A percentile compares a stretch with the other conserved stretches of the same genome.
Conservation (phyloP, 2,113 vertebrate genomes). For the Mirza zaza region DNA sequence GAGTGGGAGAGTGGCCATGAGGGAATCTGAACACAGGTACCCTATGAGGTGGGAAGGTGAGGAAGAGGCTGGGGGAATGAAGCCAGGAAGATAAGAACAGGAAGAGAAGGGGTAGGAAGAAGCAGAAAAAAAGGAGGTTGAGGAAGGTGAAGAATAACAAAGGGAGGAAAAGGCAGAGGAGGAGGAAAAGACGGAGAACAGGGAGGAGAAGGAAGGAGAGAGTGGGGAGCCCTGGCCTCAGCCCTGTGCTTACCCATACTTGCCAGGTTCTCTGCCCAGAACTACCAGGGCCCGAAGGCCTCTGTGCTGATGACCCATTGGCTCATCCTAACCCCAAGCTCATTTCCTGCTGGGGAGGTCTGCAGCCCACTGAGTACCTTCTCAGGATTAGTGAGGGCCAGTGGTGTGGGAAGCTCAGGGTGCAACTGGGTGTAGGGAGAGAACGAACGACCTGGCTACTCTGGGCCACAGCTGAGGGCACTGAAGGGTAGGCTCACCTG, state of each 20-base stretch:
- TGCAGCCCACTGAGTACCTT: background rate
- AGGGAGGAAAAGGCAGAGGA: background rate
- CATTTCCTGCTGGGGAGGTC: background rate
- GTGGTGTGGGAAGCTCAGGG: background rate
- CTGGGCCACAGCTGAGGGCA: background rate
- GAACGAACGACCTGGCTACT: background rate
- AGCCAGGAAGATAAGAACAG: background rate
- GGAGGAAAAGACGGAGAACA: background rate
- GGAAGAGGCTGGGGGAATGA: background rate
- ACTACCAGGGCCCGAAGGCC: background rate
- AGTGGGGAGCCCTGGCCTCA: background rate
- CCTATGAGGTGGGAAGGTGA: background rate
- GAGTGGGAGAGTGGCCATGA: background rate
- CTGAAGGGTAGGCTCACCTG: constrained; percentile 85
- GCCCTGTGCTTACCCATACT: background rate
- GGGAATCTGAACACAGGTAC: background rate
- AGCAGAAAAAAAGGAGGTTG: background rate
- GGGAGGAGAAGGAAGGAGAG: background rate
- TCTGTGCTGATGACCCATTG: background rate
- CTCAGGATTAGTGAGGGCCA: background rate
- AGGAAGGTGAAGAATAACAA: background rate
- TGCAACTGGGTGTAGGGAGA: fast-evolving
- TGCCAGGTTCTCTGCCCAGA: background rate
- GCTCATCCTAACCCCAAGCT: background rate
- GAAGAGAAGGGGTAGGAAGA: background rate